Evolutionary conservation across 2,113 vertebrate genomes (phyloP).

Genomic region (Hippocampus guttulatus): DNA sequence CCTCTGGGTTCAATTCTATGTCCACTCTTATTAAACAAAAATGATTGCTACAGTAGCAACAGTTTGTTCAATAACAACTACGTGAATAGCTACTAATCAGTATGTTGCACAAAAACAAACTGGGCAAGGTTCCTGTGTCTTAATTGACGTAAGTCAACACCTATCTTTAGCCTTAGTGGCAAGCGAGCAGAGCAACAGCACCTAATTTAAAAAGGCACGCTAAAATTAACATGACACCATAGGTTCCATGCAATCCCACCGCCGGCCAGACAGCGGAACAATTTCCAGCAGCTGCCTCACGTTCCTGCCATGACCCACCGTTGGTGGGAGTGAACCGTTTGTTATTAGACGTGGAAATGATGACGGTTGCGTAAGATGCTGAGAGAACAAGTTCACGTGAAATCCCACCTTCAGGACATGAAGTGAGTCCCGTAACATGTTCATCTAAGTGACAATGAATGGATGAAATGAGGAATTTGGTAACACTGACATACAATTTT

Average conservation of each 20-base stretch:
- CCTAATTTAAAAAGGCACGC: not conserved
- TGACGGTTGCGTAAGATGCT: not conserved
- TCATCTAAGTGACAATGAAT: not conserved
- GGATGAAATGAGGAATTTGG: not conserved
- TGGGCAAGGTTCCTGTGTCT: not conserved
- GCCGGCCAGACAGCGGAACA: constrained; percentile 1
- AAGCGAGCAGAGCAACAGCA: not conserved
- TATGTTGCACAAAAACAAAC: not conserved
- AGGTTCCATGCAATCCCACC: not conserved
- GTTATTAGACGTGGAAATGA: not conserved
- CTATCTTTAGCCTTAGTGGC: constrained; percentile 22
- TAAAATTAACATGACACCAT: constrained; percentile 17
- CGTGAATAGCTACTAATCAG: not conserved
- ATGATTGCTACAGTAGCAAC: not conserved
- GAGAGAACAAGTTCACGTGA: not conserved
- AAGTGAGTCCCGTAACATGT: not conserved
- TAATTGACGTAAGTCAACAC: not conserved
- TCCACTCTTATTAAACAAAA: not conserved
- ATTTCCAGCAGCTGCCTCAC: constrained; percentile 5
- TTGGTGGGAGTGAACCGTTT: not conserved
- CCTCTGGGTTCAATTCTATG: not conserved
- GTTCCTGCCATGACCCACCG: not conserved
- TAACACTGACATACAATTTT: not conserved
- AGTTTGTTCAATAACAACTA: not conserved
- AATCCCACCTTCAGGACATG: not conserved